Percentiles rank a stretch among this genome's conserved stretches.
Evolutionary conservation across 2,888 invertebrate genomes (phyloP).

Genomic region (Cecidostiba fungosa): DNA sequence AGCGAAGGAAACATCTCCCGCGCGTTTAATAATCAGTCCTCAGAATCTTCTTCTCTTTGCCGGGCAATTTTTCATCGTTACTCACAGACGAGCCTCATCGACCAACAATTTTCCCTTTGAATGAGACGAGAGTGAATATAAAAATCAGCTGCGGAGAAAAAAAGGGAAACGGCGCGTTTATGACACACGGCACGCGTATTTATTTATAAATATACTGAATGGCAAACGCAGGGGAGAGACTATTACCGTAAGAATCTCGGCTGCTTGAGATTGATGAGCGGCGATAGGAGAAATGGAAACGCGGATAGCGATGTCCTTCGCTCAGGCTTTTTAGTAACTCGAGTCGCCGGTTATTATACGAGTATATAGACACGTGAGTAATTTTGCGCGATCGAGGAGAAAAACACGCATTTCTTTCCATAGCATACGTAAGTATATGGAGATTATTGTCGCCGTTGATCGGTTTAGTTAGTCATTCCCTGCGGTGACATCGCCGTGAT

Average conservation of each 20-base stretch:
- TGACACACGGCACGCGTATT: conserved; percentile 17
- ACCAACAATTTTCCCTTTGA: conserved; percentile 39
- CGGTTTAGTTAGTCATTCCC: background rate
- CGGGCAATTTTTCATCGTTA: conserved; percentile 32
- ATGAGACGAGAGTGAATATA: background rate
- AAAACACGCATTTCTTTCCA: background rate
- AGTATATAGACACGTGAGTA: conserved; percentile 11
- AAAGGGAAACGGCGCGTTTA: background rate
- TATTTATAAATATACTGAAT: background rate
- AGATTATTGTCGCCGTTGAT: background rate
- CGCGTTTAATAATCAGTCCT: conserved; percentile 37
- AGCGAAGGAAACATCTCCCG: conserved; percentile 11
- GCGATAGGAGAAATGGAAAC: conserved; percentile 22
- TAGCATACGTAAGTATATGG: background rate
- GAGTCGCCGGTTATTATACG: background rate
- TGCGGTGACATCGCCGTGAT: background rate
- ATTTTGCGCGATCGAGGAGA: background rate
- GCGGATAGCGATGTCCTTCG: conserved; percentile 12
- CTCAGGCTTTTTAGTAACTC: background rate
- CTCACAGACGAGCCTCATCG: conserved; percentile 5
- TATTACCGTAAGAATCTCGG: background rate
- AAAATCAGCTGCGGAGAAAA: background rate
- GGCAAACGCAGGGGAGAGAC: background rate
- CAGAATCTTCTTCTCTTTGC: background rate
- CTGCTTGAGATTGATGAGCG: background rate